Base-by-base conservation (phyloP, 2,888 invertebrate species). In the Blastobasis adustella region DNA sequence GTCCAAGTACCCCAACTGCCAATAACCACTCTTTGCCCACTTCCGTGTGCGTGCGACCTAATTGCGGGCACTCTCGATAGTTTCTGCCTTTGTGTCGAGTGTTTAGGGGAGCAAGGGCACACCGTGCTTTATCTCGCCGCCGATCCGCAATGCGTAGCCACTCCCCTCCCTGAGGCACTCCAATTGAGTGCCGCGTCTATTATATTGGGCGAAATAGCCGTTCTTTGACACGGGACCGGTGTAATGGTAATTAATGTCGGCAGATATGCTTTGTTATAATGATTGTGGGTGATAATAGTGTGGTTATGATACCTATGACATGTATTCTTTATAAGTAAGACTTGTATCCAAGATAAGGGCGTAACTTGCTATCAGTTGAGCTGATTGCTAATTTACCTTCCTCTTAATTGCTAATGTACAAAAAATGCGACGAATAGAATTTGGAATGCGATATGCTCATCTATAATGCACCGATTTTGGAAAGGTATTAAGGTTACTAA, bases 31-130 rank as follows among this genome's bases (percentile, higher is more conserved):
- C 42, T 8, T 8, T 42, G 42, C 9, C 42, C 42, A 8, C 46
- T 5, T 5, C 23, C 7, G 4, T 42, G 51, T 47, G 48, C 45
- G 45, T 45, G 45, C 49, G 56, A 56, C 56, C 53, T 52, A 53
- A 56, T 56, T 56, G 49, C 43, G 48, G 38, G 4, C 53, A 7
- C 48, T 56, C 53, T 56, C 53, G 45, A 56, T 51, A 56, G 53
- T 56, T 51, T 49, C 47, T 50, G 44, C 49, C 51, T 46, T 49
- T 52, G 50, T 52, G 50, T 10, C 10, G 47, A 49, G 54, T 49
- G 52, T 47, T 49, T 41, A 44, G 42, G 51, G 44, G 38, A 37
- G 45, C 39, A 44, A 45, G 40, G 49, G 39, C 47, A 44, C 8
- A 36, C 47, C 56, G 56, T 56, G 56, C 53, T 50, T 39, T 56